phyloP scores from a whole-genome alignment of 37 sponge, comb jelly and placozoan species.

The Hormiphora californensis region DNA sequence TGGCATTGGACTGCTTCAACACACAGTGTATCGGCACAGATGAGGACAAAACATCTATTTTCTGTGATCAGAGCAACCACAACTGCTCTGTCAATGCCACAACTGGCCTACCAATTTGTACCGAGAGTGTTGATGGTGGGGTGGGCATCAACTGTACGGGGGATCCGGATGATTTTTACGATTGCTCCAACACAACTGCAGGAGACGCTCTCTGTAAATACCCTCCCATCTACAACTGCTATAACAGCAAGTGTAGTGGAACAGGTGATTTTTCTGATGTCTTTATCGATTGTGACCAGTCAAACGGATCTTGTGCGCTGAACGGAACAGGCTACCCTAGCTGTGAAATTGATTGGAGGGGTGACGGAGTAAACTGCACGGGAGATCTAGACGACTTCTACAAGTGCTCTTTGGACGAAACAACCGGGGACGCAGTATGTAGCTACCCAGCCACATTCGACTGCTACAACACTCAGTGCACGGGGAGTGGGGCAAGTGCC shows the following conservation, averaged over 20 bases:
- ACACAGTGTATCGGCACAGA: background rate
- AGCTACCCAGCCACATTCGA: background rate
- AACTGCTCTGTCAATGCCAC: too few species aligned
- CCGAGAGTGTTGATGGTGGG: too few species aligned
- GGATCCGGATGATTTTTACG: background rate
- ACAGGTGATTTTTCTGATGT: background rate
- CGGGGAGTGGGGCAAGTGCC: background rate
- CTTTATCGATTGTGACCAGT: slow-evolving; percentile 3
- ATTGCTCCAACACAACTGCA: background rate
- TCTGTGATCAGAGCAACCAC: background rate
- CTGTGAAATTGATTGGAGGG: background rate
- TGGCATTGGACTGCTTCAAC: background rate
- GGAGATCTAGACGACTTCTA: background rate
- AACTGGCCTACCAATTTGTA: too few species aligned
- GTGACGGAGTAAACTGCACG: background rate
- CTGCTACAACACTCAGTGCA: background rate
- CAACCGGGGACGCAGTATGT: background rate
- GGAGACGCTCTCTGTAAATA: too few species aligned
- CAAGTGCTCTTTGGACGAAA: background rate
- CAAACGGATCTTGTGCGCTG: background rate
- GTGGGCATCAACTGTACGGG: too few species aligned
- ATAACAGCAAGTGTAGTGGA: slow-evolving; percentile 37
- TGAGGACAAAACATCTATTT: background rate
- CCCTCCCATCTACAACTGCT: background rate
- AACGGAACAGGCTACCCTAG: background rate